Evolutionary conservation across 2,888 invertebrate species (phyloP), one percentile per base, ranked within the genome.

Genomic region (Dioctria rufipes): DNA sequence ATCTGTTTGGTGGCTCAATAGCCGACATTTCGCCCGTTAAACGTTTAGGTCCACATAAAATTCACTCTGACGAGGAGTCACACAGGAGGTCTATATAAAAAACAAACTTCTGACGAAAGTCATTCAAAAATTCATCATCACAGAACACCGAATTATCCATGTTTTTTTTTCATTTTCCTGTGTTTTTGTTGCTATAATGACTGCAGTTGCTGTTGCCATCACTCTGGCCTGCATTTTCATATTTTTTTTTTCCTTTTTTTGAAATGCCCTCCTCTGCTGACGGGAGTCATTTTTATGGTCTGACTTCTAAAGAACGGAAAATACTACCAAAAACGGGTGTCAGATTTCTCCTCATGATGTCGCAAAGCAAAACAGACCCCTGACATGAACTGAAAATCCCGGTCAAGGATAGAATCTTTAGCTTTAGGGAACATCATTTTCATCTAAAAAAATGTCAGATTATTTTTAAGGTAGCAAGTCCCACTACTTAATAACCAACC

Each of bases 111-210:
- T 42, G 42, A 42, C 66, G n/a, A 66, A 66, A 66, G 25, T 66
- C 66, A 66, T 46, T 66, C 46, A 66, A 66, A 66, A 66, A 66
- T 66, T 66, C 66, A 66, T 66, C 66, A 66, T 66, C 46, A 43
- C 66, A 8, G 46, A 65, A 61, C 51, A 9, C 51, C 25, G 49
- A 54, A 54, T 1, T 54, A 3, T 54, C 61, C 61, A 61, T 61
- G 61, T 61, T 61, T 61, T 25, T n/a, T 25, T 25, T 61, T 61
- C 61, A 11, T 61, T n/a, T 39, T 61, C 37, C 61, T 61, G 61
- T n/a, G 61, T 39, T 46, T 66, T 66, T 37, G 66, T 42, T 43
- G 66, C 37, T 46, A 25, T 25, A 25, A 25, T 25, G 42, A 5
- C 46, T 43, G 66, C 43, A 43, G 42, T 66, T 66, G 43, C 13